phyloP scores from a whole-genome alignment of 2,888 invertebrate species.

The Pterobdella sp. region DNA sequence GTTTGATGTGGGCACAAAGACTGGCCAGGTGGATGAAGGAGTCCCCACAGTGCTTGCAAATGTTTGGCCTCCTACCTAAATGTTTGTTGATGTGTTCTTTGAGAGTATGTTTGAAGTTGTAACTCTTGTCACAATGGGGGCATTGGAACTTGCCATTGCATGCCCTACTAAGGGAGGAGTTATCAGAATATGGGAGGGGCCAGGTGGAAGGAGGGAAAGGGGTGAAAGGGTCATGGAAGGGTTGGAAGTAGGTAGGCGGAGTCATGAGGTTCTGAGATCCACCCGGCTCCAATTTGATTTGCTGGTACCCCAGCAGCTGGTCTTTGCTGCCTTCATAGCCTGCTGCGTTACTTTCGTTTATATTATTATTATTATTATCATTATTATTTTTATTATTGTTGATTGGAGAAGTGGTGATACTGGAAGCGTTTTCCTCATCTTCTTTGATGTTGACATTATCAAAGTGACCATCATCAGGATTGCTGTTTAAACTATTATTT shows the following conservation, averaged over 20 bases:
- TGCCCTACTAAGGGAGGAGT: constrained; percentile 27
- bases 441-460: neutral
- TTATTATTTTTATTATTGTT: too few species aligned
- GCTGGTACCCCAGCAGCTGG: neutral
- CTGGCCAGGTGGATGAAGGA: constrained; percentile 37
- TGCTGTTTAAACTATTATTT: neutral
- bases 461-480: neutral
- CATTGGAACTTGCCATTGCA: constrained; percentile 36
- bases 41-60: constrained; percentile 37
- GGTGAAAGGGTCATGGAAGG: neutral
- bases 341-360: too few species aligned
- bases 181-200: neutral
- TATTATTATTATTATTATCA: too few species aligned
- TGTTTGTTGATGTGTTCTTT: constrained; percentile 39
- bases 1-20: constrained; percentile 37
- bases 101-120: constrained; percentile 38
- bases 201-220: neutral
- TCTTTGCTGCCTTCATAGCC: neutral
- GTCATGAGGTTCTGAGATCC: neutral
- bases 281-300: neutral
- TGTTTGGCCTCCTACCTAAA: constrained; percentile 36
- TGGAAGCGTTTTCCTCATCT: neutral
- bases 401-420: too few species aligned
- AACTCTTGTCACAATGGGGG: constrained; percentile 37
- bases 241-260: neutral